Conservation (phyloP, 92 coral and sea anemone genomes). For the Pocillopora grandis region DNA sequence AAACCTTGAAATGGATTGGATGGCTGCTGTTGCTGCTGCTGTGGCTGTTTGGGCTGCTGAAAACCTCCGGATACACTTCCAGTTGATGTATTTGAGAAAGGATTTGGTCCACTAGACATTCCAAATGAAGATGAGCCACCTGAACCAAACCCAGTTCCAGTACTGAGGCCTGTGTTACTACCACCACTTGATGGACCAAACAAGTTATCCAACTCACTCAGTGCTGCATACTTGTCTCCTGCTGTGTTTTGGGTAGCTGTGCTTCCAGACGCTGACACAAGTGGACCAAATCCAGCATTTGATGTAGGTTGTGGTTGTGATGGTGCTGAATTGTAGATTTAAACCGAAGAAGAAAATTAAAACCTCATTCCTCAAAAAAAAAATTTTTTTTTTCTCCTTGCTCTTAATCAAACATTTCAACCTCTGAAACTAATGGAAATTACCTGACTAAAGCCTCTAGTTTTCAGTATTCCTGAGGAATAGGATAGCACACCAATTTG, state of each 20-base stretch:
- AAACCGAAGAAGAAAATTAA: background rate
- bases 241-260: constrained; percentile 36
- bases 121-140: constrained; percentile 72
- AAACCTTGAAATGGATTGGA: constrained; percentile 95
- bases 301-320: constrained; percentile 59
- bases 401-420: too few relatives aligned
- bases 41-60: constrained; percentile 51
- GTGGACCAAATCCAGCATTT: constrained; percentile 87
- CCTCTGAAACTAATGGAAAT: too few relatives aligned
- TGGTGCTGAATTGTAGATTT: constrained; percentile 44
- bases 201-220: constrained; percentile 87
- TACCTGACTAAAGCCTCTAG: too few relatives aligned
- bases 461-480: too few relatives aligned
- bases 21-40: constrained; percentile 60
- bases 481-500: too few relatives aligned
- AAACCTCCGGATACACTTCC: constrained; percentile 36
- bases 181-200: constrained; percentile 60
- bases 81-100: constrained; percentile 73
- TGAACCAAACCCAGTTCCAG: constrained; percentile 78
- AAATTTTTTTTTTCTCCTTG: too few relatives aligned
- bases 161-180: constrained; percentile 51
- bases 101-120: constrained; percentile 98
- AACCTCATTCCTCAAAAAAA: background rate
- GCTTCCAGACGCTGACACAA: constrained; percentile 85
- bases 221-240: constrained; percentile 91